Base-by-base conservation (phyloP, 2,888 invertebrate genomes). In the Leucoptera coffeella region DNA sequence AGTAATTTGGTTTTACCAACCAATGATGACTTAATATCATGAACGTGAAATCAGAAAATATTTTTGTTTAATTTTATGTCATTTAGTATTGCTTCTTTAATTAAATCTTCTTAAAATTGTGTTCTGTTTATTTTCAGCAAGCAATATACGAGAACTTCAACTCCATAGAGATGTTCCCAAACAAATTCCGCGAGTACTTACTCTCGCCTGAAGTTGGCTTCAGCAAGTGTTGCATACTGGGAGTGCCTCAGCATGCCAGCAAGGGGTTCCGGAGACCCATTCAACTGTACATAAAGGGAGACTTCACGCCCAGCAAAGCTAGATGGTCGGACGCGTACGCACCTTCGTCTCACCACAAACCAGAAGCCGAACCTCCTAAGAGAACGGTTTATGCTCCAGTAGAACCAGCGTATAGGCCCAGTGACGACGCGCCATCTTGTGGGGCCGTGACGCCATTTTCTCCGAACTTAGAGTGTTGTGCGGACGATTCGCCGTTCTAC, bases 161-260 rank as follows among this genome's bases (percentile, higher is more conserved):
- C 42, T 74, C 74, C 27, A 91, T 95, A 38, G 82, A 88, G 49
- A 78, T 99, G 47, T 85, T 83, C 40, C 99, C 99, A 5, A 85
- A 91, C 40, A 85, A 88, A 47, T 99, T 97, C 55, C 85, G 88
- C 26, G 90, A 94, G 45, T 97, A 87, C 59, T 75, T 99, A 19
- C 73, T 96, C 3, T 86, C 87, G 12, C 76, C 84, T 0, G 92
- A 92, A 47, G 88, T 96, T 23, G 95, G 95, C 4, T 96, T 95
- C 62, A 83, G 82, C 45, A 89, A 88, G 47, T 89, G 88, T 47
- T 89, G 89, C 47, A 82, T 87, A 2, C 64, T 95, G 22, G 90
- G 87, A 14, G 82, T 80, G 2, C 85, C 90, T 4, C 76, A 81
- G 41, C 88, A 93, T 53, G 80, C 83, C 32, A 82, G 86, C 36